Base-by-base conservation (phyloP, 2,113 vertebrate species). In the Cyprinodon tularosa region DNA sequence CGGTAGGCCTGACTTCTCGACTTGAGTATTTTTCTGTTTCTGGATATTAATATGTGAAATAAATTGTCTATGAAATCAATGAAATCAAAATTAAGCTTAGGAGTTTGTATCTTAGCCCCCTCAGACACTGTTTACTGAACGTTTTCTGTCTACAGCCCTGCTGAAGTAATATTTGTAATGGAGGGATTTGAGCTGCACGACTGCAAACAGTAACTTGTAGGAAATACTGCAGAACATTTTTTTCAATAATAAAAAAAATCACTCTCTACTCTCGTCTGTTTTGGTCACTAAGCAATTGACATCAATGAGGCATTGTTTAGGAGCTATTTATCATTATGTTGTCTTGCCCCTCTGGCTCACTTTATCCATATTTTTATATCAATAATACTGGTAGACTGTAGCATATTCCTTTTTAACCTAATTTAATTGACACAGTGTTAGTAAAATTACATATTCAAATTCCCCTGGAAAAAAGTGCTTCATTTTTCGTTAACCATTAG, bases 1-100 rank as follows among this genome's bases (percentile, higher is more conserved):
- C 94, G 98, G 98, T 98, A 86, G 57, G 83, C 42, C 37, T 68
- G 14, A 57, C 64, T 60, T 44, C 7, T 12, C 17, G 17, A 38
- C 4, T n/a, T 29, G 4, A 45, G 17, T 22, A 39, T 1, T 12
- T 59, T 20, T 39, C 12, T 17, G 10, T 50, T 48, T 15, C 48
- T 3, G 9, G 12, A 62, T 62, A 4, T 62, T 12, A 2, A 3
- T 5, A 13, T 36, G 36, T 62, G 17, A 62, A 62, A 8, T 62
- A 3, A 6, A 12, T 37, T 37, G 60, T 13, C 29, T 12, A 38
- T n/a, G 1, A 20, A 14, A 8, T 29, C 39, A 20, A 4, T 15
- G 17, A 53, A 53, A 20, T 7, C 5, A 8, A n/a, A 53, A 53
- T 20, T 53, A n/a, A 20, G 36, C 0, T 44, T 44, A 8, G n/a